Conservation (phyloP, 1,140 invertebrate genomes). For the Neodiprion virginianus region DNA sequence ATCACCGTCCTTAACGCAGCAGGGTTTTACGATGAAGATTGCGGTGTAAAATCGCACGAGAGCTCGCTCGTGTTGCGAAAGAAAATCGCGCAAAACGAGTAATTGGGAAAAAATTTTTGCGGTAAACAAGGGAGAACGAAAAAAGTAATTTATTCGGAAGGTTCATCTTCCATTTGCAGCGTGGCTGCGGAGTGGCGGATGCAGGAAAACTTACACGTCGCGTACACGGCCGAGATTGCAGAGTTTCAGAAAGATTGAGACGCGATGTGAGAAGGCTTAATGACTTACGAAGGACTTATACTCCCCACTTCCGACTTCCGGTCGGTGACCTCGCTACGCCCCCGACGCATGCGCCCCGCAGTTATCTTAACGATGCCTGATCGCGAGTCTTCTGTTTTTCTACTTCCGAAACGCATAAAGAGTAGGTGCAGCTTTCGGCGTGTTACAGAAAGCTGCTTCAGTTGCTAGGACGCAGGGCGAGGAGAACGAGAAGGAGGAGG, state of each 20-base stretch:
- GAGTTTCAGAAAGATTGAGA: too few relatives aligned
- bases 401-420: conserved; percentile 6
- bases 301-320: conserved; percentile 6
- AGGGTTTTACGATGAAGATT: neutral
- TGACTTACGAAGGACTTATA: conserved; percentile 3
- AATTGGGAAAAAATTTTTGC: neutral
- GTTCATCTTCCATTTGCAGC: too few relatives aligned
- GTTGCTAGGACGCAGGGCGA: neutral
- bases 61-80: neutral
- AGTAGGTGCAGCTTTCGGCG: neutral
- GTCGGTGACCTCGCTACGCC: conserved; percentile 1
- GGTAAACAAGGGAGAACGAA: neutral
- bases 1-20: conserved; percentile 16
- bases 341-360: neutral
- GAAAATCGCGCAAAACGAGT: neutral
- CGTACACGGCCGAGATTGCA: too few relatives aligned
- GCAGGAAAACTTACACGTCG: too few relatives aligned
- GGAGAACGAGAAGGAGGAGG: conserved; percentile 10
- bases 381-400: conserved; percentile 7
- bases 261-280: neutral
- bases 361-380: conserved; percentile 5
- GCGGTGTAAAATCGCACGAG: neutral
- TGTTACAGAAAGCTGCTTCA: neutral
- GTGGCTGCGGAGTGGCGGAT: too few relatives aligned
- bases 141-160: too few relatives aligned